Conservation (phyloP, 2,888 invertebrate genomes). For the Bibio marci region DNA sequence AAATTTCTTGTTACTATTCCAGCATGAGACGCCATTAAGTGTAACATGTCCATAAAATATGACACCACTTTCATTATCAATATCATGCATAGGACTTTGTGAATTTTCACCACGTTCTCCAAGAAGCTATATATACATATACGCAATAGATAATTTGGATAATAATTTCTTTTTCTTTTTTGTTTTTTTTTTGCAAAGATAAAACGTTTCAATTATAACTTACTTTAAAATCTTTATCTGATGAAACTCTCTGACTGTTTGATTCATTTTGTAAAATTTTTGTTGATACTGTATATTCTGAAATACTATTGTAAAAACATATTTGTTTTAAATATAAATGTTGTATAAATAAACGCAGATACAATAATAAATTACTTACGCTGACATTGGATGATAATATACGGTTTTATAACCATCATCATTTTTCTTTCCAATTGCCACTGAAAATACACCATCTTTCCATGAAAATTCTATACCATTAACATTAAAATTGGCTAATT, state of each 20-base stretch:
- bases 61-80: constrained; percentile 40
- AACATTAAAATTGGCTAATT: constrained; percentile 45
- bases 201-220: too few species aligned
- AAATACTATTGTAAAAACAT: constrained; percentile 37
- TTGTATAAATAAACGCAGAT: too few species aligned
- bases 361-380: constrained; percentile 10
- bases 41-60: constrained; percentile 55
- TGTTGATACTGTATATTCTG: constrained; percentile 54
- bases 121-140: constrained; percentile 31
- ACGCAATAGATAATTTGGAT: too few species aligned
- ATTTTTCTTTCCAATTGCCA: constrained; percentile 37
- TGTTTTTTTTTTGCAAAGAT: not conserved
- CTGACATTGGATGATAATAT: constrained; percentile 62
- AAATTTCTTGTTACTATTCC: constrained; percentile 36
- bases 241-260: constrained; percentile 33
- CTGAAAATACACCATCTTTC: constrained; percentile 65
- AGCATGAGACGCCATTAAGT: constrained; percentile 54
- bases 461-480: constrained; percentile 56
- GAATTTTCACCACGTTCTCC: constrained; percentile 57
- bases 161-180: not conserved
- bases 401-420: constrained; percentile 39
- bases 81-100: constrained; percentile 52
- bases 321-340: too few species aligned
- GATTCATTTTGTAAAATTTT: constrained; percentile 37
- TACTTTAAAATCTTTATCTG: constrained; percentile 36